Base-by-base conservation (phyloP, 2,888 invertebrate species). In the Drosophila testacea region DNA sequence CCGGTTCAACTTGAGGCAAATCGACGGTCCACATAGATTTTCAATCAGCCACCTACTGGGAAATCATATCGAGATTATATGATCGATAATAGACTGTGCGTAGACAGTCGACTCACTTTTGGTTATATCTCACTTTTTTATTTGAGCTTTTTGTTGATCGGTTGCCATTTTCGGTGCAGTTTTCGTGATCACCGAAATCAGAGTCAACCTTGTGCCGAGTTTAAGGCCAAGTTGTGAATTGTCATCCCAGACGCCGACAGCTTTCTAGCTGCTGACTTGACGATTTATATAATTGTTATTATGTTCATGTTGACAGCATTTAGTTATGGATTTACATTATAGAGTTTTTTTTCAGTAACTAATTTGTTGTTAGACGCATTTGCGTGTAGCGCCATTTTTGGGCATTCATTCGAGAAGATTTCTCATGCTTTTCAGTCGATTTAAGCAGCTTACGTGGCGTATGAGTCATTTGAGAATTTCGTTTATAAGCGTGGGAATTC, bases 21-120 rank as follows among this genome's bases (percentile, higher is more conserved):
- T 57, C 57, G 11, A 9, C 28, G 28, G 6, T 28, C 7, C 46
- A 42, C 54, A 62, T 48, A 44, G 76, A 76, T 63, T 71, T 75
- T 67, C 57, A 59, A 64, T 57, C 60, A 68, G 55, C 56, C 79
- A 63, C 69, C 76, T 79, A 72, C 77, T 85, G 82, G 82, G 79
- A 83, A 83, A 85, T 83, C 77, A 69, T 77, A 81, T 81, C 81
- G 68, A 73, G 80, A 81, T 79, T 67, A 74, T 78, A 69, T 77
- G 77, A 82, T 82, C 72, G 72, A 77, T 82, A 74, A 57, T 67
- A 82, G 80, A 71, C 77, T 51, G 44, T 79, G 84, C 82, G 69
- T 71, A 83, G 69, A 81, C 67, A 55, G 30, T 48, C 34, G 32
- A 60, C 32, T 27, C 34, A 30, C 28, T 38, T 47, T 56, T 57